Base-by-base conservation (phyloP, 1,140 invertebrate species). In the Cherax destructor region DNA sequence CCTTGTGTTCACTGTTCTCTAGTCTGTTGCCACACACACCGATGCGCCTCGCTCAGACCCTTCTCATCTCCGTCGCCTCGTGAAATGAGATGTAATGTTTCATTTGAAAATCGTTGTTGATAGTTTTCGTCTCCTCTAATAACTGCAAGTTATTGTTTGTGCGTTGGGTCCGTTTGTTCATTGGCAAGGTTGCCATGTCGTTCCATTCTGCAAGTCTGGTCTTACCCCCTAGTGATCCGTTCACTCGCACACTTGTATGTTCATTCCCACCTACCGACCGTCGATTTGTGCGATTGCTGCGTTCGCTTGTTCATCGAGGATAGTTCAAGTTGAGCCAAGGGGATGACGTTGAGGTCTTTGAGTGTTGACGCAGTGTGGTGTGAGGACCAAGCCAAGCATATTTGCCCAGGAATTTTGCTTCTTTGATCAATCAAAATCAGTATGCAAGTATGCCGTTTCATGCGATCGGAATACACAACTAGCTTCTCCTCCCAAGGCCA, bases 401-500 rank as follows among this genome's bases (percentile, higher is more conserved):
- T 83, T 83, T 83, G 56, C 80, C 56, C 56, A 83, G 80, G 80
- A 83, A 83, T 83, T 83, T 83, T 83, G 80, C 80, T 83, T 83
- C 80, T 83, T 41, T 83, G 80, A 83, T 83, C 80, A 83, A 83
- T 83, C 80, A 83, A 61, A 83, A 83, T 83, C 80, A 83, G 80
- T 83, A 83, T 83, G 80, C 80, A 83, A 83, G 80, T 83, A 83
- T 83, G 80, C 56, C 56, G 80, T 83, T 61, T 83, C 56, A 30
- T 83, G 80, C 61, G 80, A 61, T 61, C 18, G 80, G 80, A 83
- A 83, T 83, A 83, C 56, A 83, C 80, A 83, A 83, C 80, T 61
- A 61, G 80, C 52, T 59, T 24, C 79, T 80, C 30, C 52, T 83
- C 80, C 80, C 80, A 83, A 83, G 80, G 80, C 41, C 49, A 83